Evolutionary conservation across 2,888 invertebrate genomes (phyloP).

Genomic region (Limnephilus auricula): DNA sequence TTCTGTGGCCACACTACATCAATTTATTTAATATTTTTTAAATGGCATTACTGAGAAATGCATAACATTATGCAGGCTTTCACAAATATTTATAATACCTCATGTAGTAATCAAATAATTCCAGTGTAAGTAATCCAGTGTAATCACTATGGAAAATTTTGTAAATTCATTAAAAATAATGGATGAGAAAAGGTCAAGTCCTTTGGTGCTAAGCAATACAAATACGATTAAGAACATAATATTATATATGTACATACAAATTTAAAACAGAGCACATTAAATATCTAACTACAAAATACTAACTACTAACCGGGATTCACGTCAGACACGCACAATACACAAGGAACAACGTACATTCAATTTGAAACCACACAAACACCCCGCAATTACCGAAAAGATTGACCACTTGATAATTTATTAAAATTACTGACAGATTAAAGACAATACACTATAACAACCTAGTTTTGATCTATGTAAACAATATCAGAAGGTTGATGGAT

Average conservation of each 20-base stretch:
- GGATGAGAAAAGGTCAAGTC: background rate
- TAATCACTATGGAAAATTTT: background rate
- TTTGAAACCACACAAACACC: background rate
- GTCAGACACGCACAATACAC: background rate
- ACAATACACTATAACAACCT: slow-evolving; percentile 12
- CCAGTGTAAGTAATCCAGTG: no score
- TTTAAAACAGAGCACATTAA: background rate
- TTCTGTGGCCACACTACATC: no score
- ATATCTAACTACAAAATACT: background rate
- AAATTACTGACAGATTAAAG: background rate
- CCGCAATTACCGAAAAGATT: background rate
- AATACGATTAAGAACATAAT: background rate
- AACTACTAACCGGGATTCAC: background rate
- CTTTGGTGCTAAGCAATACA: background rate
- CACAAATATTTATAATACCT: no score
- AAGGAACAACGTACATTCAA: background rate
- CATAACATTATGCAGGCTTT: no score
- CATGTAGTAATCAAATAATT: no score
- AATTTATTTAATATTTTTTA: no score
- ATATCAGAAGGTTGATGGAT: slow-evolving; percentile 11
- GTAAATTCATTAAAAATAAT: background rate
- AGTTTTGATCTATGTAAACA: slow-evolving; percentile 9
- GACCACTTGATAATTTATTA: slow-evolving; percentile 2
- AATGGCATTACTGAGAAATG: no score
- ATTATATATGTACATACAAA: background rate